Base-by-base conservation (phyloP, 1,140 invertebrate species). In the Bombus fervidus region DNA sequence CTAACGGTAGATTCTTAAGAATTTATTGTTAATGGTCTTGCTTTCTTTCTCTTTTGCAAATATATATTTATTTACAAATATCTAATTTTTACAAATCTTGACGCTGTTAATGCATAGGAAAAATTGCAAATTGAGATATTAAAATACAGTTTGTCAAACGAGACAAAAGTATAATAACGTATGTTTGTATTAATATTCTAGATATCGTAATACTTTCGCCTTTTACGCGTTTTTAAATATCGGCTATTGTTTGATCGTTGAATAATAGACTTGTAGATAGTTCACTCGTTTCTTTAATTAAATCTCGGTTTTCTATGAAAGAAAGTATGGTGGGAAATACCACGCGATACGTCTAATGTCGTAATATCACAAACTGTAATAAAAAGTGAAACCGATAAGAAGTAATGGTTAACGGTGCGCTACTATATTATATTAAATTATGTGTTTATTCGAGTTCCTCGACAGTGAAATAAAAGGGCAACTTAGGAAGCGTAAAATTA, bases 331-430 rank as follows among this genome's bases (percentile, higher is more conserved):
- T 37, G 39, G 4, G 28, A 57, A 59, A 72, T 25, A 59, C 8
- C 31, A 12, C 31, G 8, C 6, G 37, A 31, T 39, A 10, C 64
- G 12, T 34, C 28, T 64, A 75, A 31, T 31, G 37, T 75, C 25
- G 62, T 53, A 86, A 82, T 79, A 82, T 25, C 62, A 47, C n/a
- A n/a, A 64, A 4, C 28, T 43, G 68, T 43, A 34, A 72, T 1
- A 47, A 71, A 88, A 90, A 90, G 87, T 80, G 85, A 89, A 91
- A 90, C 84, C 80, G 69, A 39, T 41, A 71, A 41, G 47, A 37
- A 47, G 69, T 79, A 87, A 85, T 15, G 76, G 31, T 79, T 87
- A 82, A 87, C 71, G 81, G 76, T 72, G 77, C 59, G 84, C 81
- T 22, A 71, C 64, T 18, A 28, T 85, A 8, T 75, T 47, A 15